Evolutionary conservation across 2,797 vertebrate species (phyloP).

Genomic region (Triplophysa bombifrons): DNA sequence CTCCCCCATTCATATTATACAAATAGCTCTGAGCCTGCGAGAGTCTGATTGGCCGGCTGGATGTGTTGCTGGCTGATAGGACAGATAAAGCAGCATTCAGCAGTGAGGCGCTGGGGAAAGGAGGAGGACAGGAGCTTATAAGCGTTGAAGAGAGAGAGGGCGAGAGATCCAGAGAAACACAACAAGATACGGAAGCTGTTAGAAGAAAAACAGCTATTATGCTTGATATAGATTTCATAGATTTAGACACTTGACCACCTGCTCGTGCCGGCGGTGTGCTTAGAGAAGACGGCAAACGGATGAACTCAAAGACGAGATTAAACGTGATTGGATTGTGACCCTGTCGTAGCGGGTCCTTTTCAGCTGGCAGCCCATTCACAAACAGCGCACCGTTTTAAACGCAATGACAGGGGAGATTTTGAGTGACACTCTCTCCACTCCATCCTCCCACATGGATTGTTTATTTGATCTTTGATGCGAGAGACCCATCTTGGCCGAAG

Average conservation of each 20-base stretch:
- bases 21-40: constrained; percentile 73
- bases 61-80: constrained; percentile 70
- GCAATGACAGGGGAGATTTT: constrained; percentile 37
- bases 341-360: constrained; percentile 12
- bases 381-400: constrained; percentile 25
- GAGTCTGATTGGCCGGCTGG: constrained; percentile 69
- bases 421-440: constrained; percentile 43
- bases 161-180: constrained; percentile 32
- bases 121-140: constrained; percentile 55
- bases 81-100: constrained; percentile 57
- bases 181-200: constrained; percentile 42
- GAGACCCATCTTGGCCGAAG: constrained; percentile 22
- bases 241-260: constrained; percentile 17
- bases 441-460: constrained; percentile 28
- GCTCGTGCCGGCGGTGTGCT: neutral
- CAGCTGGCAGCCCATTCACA: constrained; percentile 52
- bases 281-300: neutral
- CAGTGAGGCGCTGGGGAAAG: constrained; percentile 67
- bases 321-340: constrained; percentile 30
- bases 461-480: constrained; percentile 1
- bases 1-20: constrained; percentile 73
- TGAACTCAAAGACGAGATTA: constrained; percentile 15
- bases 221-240: neutral
- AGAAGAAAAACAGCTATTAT: constrained; percentile 5
- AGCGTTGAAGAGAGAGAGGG: constrained; percentile 21